Evolutionary conservation across 2,797 vertebrate genomes (phyloP).

Genomic region (Eulemur rubriventer): DNA sequence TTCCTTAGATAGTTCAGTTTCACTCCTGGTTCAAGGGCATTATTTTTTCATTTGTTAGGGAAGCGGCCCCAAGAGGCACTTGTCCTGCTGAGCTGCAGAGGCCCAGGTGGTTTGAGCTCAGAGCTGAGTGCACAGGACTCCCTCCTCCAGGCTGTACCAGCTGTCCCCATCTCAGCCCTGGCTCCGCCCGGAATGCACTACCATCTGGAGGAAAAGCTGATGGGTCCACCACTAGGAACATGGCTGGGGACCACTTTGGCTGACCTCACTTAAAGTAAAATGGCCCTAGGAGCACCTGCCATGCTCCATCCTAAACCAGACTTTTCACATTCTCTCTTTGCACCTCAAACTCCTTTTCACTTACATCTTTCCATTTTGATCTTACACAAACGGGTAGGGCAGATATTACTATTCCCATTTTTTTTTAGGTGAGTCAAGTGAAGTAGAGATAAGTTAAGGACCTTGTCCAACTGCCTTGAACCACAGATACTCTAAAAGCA

Average conservation of each 20-base stretch:
- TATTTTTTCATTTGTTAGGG: conserved; percentile 75
- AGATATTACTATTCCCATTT: neutral
- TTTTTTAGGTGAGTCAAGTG: neutral
- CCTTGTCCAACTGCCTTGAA: neutral
- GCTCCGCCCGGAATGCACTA: neutral
- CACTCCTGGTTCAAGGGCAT: conserved; percentile 80
- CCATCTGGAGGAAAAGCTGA: neutral
- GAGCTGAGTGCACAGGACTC: conserved; percentile 18
- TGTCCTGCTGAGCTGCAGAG: conserved; percentile 66
- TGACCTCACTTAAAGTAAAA: neutral
- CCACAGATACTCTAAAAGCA: neutral
- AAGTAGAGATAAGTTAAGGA: neutral
- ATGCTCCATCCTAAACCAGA: neutral
- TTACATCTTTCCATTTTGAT: neutral
- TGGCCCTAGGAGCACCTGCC: neutral
- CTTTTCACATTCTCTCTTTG: neutral
- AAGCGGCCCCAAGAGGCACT: conserved; percentile 78
- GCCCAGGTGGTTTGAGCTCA: neutral
- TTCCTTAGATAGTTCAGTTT: conserved; percentile 90
- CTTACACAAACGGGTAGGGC: neutral
- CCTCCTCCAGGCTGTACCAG: neutral
- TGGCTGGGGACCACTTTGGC: neutral
- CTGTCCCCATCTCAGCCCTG: neutral
- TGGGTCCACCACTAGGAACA: fast-evolving
- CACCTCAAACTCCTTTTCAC: neutral